These are phyloP conservation scores for Dendroctonus ponderosae DNA, from an alignment of 1,140 invertebrate genomes.

Conservation along the genomic window DNA sequence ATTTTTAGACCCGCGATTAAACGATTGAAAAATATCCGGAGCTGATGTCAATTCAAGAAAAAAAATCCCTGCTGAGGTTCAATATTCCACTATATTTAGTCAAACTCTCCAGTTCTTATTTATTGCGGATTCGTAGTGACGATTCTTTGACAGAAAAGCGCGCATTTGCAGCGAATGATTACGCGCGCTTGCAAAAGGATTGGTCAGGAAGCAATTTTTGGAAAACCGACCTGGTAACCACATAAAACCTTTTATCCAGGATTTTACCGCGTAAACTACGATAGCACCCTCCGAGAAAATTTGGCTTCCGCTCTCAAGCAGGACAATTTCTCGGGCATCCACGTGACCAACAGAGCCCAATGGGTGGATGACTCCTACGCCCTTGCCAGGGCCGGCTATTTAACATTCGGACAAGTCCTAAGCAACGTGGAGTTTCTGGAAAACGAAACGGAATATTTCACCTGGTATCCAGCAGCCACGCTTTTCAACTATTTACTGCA, in stretches of 20 bases:
- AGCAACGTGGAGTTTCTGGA: constrained; percentile 59
- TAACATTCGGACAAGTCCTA: constrained; percentile 55
- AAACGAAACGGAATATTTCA: constrained; percentile 61
- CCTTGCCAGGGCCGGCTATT: constrained; percentile 52
- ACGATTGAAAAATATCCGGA: no score
- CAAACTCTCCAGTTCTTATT: no score
- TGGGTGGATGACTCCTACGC: constrained; percentile 77
- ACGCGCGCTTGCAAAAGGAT: no score
- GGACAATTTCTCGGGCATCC: constrained; percentile 56
- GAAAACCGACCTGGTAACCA: not conserved
- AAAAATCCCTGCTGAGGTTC: no score
- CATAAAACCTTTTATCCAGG: constrained; percentile 52
- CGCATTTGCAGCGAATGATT: no score
- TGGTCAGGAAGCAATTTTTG: not conserved
- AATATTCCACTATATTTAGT: no score
- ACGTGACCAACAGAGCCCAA: constrained; percentile 73
- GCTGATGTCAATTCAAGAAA: no score
- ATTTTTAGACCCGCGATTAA: no score
- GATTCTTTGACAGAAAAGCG: no score
- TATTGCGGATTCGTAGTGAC: no score
- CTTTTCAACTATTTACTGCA: constrained; percentile 33
- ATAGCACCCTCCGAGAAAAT: constrained; percentile 63
- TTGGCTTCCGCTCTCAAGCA: constrained; percentile 57
- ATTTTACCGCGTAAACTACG: constrained; percentile 79
- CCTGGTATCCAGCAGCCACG: constrained; percentile 62